Evolutionary conservation across 2,797 vertebrate genomes (phyloP).

Genomic region (Malurus splendens): DNA sequence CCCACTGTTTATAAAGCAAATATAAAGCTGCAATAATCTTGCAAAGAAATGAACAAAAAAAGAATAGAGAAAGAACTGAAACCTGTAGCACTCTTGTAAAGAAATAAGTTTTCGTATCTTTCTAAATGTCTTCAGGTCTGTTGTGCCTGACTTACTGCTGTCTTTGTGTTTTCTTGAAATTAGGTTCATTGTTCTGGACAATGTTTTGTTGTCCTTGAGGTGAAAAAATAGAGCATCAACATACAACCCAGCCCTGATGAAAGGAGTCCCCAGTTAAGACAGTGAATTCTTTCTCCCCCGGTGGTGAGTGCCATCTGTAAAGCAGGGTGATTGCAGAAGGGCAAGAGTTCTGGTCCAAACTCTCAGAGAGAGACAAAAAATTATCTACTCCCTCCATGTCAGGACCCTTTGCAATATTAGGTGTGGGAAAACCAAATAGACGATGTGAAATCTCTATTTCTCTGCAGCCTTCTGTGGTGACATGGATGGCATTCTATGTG

Average conservation of each 20-base stretch:
- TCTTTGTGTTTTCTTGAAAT: background rate
- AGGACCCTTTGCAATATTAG: background rate
- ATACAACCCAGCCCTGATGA: background rate
- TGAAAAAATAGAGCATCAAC: background rate
- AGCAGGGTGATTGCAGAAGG: background rate
- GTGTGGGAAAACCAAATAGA: background rate
- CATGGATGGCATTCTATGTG: accelerated
- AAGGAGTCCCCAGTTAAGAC: background rate
- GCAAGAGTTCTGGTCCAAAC: background rate
- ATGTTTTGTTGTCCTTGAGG: background rate
- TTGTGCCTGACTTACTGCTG: background rate
- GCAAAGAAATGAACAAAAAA: background rate
- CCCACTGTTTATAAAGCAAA: background rate
- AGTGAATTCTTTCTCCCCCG: background rate
- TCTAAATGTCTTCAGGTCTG: background rate
- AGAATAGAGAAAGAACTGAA: background rate
- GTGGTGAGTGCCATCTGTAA: background rate
- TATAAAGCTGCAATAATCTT: background rate
- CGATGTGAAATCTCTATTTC: background rate
- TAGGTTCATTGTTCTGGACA: background rate
- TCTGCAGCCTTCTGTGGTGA: background rate
- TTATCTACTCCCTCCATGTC: accelerated
- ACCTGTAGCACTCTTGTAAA: background rate
- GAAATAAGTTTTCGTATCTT: background rate
- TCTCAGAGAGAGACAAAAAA: background rate